Conservation (phyloP, 2,888 invertebrate genomes). For the Chloromyia formosa region DNA sequence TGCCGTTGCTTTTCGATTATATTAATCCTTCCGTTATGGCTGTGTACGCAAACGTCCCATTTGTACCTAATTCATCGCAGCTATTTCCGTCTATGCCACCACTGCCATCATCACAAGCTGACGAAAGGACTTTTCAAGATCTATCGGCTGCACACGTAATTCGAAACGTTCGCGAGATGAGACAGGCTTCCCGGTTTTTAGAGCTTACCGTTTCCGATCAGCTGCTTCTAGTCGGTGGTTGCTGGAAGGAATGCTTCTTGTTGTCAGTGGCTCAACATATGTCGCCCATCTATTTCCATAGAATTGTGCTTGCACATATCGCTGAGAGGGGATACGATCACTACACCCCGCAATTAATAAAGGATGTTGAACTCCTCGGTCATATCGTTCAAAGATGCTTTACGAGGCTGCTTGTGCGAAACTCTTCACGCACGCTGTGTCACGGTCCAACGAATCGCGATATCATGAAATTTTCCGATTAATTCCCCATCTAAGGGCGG, state of each 20-base stretch:
- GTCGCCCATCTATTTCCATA: constrained; percentile 77
- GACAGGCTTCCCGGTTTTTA: constrained; percentile 79
- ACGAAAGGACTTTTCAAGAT: too few species aligned
- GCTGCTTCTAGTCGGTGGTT: constrained; percentile 80
- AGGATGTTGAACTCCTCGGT: constrained; percentile 75
- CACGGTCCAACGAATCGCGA: constrained; percentile 72
- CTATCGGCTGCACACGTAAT: constrained; percentile 89
- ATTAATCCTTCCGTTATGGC: too few species aligned
- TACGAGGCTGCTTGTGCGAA: constrained; percentile 67
- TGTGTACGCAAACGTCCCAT: too few species aligned
- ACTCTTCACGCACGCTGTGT: constrained; percentile 66
- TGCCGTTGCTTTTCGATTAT: too few species aligned
- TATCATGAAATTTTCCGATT: constrained; percentile 79
- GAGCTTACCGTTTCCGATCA: constrained; percentile 81
- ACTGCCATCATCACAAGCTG: too few species aligned
- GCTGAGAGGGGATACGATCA: constrained; percentile 59
- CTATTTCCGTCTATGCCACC: too few species aligned
- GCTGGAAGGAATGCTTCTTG: constrained; percentile 92
- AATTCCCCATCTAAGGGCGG: constrained; percentile 71
- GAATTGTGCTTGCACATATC: constrained; percentile 67
- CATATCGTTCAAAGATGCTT: constrained; percentile 74
- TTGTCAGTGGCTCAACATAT: constrained; percentile 86
- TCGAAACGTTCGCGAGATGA: constrained; percentile 90
- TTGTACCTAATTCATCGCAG: too few species aligned
- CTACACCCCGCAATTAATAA: constrained; percentile 55